phyloP scores from a whole-genome alignment of 2,113 vertebrate genomes.

The Cichladusa arquata region DNA sequence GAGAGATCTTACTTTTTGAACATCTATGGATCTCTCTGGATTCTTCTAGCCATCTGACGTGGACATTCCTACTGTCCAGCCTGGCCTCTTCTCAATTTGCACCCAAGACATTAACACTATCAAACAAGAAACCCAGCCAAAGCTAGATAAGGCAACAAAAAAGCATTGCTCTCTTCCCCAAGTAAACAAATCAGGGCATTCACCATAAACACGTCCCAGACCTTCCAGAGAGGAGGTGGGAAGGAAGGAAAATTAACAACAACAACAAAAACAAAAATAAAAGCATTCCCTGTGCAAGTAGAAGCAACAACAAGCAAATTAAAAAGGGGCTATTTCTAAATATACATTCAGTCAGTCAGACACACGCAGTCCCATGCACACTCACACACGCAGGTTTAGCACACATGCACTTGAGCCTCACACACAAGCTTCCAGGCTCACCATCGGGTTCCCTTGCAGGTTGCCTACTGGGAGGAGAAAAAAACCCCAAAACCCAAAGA shows the following conservation, averaged over 20 bases:
- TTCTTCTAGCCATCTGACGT: slow-evolving; percentile 32
- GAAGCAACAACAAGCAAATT: slow-evolving; percentile 56
- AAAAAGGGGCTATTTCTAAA: slow-evolving; percentile 54
- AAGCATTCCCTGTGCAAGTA: slow-evolving; percentile 61
- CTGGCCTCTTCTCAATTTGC: slow-evolving; percentile 54
- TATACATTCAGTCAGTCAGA: slow-evolving; percentile 50
- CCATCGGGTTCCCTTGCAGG: slow-evolving; percentile 65
- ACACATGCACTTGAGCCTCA: not conserved
- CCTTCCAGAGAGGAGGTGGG: slow-evolving; percentile 22
- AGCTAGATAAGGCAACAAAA: slow-evolving; percentile 83
- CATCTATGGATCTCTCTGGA: slow-evolving; percentile 5
- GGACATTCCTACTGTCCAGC: slow-evolving; percentile 52
- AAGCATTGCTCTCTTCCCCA: slow-evolving; percentile 77
- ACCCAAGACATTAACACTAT: slow-evolving; percentile 65
- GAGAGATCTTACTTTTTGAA: slow-evolving; percentile 37
- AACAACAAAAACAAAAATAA: slow-evolving; percentile 16
- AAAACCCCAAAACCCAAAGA: not conserved
- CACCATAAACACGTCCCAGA: slow-evolving; percentile 33
- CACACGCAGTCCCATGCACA: not conserved
- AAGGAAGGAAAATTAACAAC: not conserved
- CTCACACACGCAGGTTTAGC: not conserved
- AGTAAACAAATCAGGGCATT: slow-evolving; percentile 74
- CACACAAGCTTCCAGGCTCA: slow-evolving; percentile 49
- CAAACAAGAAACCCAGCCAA: slow-evolving; percentile 78
- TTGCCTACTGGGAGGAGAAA: slow-evolving; percentile 41